Evolutionary conservation across 2,113 vertebrate species (phyloP), one percentile per base, ranked within the genome.

Genomic region (Limnothrissa miodon): DNA sequence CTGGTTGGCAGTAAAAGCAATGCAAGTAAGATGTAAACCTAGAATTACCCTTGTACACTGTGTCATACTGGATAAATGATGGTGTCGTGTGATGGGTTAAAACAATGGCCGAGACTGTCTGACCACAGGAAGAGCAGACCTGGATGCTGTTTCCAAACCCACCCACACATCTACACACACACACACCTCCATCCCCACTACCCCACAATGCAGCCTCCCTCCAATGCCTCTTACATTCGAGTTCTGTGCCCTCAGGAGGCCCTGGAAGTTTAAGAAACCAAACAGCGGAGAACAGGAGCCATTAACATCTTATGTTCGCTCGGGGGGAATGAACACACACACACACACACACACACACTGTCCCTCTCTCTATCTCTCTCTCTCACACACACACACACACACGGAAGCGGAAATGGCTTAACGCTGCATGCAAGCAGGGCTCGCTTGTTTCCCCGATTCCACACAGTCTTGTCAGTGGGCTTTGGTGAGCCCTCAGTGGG

Each of bases 301-400:
- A 83, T 86, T 83, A 85, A 56, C 23, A 80, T 81, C 74, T 83
- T 39, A 51, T 17, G 29, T 48, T 82, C 70, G 80, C 81, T 81
- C 78, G 39, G 23, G 80, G 80, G 80, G 59, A 89, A 82, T 81
- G 82, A 82, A 79, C 79, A 36, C 62, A 45, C 33, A 56, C 59
- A 36, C 70, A 79, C 79, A 36, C 62, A 45, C 33, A 56, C 59
- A 36, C 70, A 53, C 36, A 78, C 39, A 81, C 53, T 78, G 79
- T 70, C 29, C 11, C 25, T 33, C 62, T 70, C 62, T 70, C 29
- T 29, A 9, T 59, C 56, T 25, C 56, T 59, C 23, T 25, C 59
- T n/a, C 81, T 66, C 80, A 79, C 46, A 82, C 81, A 84, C 62
- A 85, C 70, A 79, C 89, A 82, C 45, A 85, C 83, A 53, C 79